Conservation (phyloP, 30 jellyfish, hydroid and myxozoan genomes). For the Turritopsis dohrnii region DNA sequence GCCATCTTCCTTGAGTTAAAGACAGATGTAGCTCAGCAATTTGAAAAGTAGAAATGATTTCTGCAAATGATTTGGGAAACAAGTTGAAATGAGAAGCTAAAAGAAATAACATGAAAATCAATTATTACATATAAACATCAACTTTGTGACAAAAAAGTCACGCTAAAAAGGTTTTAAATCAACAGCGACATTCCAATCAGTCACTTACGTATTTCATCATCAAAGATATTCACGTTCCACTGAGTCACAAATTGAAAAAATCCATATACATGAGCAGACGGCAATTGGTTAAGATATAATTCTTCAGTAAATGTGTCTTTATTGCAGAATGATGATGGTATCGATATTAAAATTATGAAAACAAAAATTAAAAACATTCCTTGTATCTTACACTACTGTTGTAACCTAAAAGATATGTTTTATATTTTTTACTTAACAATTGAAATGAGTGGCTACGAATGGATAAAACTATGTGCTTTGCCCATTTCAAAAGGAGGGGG, state of each 20-base stretch:
- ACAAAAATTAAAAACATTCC: not conserved
- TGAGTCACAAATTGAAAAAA: constrained; percentile 56
- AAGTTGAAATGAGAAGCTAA: constrained; percentile 67
- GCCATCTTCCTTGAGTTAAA: constrained; percentile 90
- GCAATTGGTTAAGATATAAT: constrained; percentile 45
- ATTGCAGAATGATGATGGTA: not conserved
- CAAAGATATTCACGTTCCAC: constrained; percentile 35
- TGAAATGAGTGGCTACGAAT: too few relatives aligned
- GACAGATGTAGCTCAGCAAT: constrained; percentile 82
- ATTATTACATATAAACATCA: not conserved
- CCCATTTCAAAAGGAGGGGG: too few relatives aligned
- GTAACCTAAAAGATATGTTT: not conserved
- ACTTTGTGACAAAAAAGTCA: not conserved
- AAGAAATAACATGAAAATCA: constrained; percentile 10
- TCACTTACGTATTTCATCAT: constrained; percentile 29
- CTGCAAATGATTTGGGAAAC: constrained; percentile 90
- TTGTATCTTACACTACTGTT: not conserved
- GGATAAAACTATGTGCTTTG: too few relatives aligned
- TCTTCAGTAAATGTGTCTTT: constrained; percentile 56
- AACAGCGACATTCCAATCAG: not conserved
- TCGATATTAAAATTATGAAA: not conserved
- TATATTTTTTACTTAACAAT: not conserved
- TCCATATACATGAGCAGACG: constrained; percentile 48
- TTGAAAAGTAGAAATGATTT: constrained; percentile 48
- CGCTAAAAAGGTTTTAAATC: not conserved